A percentile compares a stretch with the other conserved stretches of the same genome.
phyloP scores from a whole-genome alignment of 2,888 invertebrate genomes.

The Agrypnus murinus region DNA sequence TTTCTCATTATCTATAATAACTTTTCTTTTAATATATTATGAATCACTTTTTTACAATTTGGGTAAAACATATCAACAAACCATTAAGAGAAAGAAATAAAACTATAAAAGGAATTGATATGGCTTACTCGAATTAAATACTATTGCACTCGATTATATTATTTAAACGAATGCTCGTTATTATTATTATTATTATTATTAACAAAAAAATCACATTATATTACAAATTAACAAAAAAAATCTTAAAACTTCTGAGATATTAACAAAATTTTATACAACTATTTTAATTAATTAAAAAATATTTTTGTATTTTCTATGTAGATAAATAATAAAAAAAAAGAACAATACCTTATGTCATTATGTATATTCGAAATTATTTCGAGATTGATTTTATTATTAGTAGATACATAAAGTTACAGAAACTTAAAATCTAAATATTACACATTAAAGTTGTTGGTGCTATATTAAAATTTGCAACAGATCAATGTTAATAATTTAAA shows the following conservation, averaged over 20 bases:
- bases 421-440: slow-evolving; percentile 10
- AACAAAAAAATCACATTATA: slow-evolving; percentile 21
- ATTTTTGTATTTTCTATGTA: neutral
- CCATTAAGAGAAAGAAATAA: too few relatives aligned
- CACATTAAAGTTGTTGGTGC: neutral
- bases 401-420: slow-evolving; percentile 10
- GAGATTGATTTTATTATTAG: slow-evolving; percentile 4
- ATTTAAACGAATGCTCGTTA: too few relatives aligned
- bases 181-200: too few relatives aligned
- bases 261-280: slow-evolving; percentile 11
- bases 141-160: too few relatives aligned
- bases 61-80: too few relatives aligned
- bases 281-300: slow-evolving; percentile 17
- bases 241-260: slow-evolving; percentile 16
- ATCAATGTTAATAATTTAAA: neutral
- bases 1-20: too few relatives aligned
- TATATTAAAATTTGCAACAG: neutral
- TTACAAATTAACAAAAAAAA: slow-evolving; percentile 21
- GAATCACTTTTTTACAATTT: too few relatives aligned
- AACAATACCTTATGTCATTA: slow-evolving; percentile 2
- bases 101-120: too few relatives aligned
- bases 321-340: too few relatives aligned
- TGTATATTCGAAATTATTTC: slow-evolving; percentile 13
- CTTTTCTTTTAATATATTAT: too few relatives aligned
- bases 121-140: too few relatives aligned